phyloP scores from a whole-genome alignment of 2,797 vertebrate species.

The Muscicapa comitata region DNA sequence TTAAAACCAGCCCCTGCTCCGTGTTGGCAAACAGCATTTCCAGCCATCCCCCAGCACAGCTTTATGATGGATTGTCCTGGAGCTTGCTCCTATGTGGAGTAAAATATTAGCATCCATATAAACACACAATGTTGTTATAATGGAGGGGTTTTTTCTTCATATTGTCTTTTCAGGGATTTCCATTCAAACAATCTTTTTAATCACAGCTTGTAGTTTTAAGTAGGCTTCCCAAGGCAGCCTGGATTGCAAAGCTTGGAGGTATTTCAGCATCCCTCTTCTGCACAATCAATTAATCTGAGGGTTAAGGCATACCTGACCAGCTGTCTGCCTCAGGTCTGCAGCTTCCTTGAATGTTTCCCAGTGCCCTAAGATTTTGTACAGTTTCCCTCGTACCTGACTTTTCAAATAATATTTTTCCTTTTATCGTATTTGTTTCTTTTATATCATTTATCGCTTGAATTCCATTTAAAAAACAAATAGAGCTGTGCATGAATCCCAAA shows the following conservation, averaged over 20 bases:
- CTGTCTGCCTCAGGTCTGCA: neutral
- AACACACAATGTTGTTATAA: neutral
- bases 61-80: neutral
- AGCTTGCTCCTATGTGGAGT: neutral
- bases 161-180: neutral
- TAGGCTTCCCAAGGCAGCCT: neutral
- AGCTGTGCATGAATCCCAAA: neutral
- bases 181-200: neutral
- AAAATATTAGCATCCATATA: neutral
- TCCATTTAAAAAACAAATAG: neutral
- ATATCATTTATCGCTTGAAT: neutral
- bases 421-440: neutral
- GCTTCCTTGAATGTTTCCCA: neutral
- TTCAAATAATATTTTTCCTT: neutral
- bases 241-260: neutral
- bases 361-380: fast-evolving
- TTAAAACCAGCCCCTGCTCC: conserved; percentile 45
- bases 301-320: neutral
- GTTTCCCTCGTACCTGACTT: neutral
- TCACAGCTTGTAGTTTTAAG: neutral
- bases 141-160: neutral
- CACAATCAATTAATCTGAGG: neutral
- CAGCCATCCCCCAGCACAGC: neutral
- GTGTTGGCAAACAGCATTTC: neutral
- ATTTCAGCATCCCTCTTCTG: neutral